A percentile compares a stretch with the other conserved stretches of the same genome.
phyloP scores from a whole-genome alignment of 2,113 vertebrate genomes.

The Aptenodytes patagonicus region DNA sequence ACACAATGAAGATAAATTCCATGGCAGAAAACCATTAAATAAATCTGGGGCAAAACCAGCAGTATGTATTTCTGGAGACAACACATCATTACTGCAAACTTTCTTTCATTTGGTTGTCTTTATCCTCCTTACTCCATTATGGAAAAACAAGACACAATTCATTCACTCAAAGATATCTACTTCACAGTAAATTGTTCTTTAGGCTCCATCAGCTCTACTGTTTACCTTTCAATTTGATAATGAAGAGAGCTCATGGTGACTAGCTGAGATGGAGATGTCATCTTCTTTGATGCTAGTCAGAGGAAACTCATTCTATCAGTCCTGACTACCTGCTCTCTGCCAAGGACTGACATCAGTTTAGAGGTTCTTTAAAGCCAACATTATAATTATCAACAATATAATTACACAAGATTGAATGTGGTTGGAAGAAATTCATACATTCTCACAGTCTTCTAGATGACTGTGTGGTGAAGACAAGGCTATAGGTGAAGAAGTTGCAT shows the following conservation, averaged over 20 bases:
- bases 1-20: background rate
- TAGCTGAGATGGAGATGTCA: background rate
- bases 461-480: background rate
- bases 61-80: background rate
- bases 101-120: background rate
- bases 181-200: background rate
- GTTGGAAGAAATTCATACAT: background rate
- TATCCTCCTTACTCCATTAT: background rate
- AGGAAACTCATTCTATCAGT: background rate
- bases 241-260: background rate
- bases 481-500: background rate
- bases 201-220: background rate
- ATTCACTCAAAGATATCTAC: background rate
- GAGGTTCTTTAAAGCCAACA: background rate
- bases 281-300: background rate
- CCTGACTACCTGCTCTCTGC: background rate
- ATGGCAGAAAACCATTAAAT: background rate
- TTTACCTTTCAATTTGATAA: background rate
- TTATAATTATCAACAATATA: background rate
- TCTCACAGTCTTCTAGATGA: background rate
- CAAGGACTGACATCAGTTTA: background rate
- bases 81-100: background rate
- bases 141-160: background rate
- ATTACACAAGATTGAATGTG: background rate
- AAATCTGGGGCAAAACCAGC: background rate